Base-by-base conservation (phyloP, 1,140 invertebrate species). In the Drosophila erecta region DNA sequence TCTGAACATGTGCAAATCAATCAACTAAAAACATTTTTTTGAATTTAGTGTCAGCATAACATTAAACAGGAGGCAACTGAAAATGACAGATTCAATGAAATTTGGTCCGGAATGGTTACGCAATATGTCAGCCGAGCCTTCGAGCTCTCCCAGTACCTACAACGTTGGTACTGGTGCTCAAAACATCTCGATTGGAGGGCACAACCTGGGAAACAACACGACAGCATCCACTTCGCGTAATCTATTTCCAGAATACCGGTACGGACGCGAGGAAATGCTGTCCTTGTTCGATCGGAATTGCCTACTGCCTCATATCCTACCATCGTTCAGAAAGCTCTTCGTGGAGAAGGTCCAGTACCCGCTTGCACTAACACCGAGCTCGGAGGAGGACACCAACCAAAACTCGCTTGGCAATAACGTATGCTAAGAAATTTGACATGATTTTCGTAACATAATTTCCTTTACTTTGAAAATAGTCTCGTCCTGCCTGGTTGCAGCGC, bases 191-290 rank as follows among this genome's bases (percentile, higher is more conserved):
- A 59, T 76, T 24, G 67, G 80, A 30, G 15, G 49, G 41, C 76
- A 81, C 54, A 76, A 35, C 51, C 27, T 46, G 38, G 50, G 55
- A 12, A 24, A 50, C 20, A 58, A 51, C 49, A 56, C 46, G 17
- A 60, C 58, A 50, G 27, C 38, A 17, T 44, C 66, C 15, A 33
- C 59, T 37, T 76, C 69, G 12, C 86, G 81, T 20, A 90, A 84
- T 70, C 66, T 79, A 43, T 91, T 92, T 73, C 90, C 92, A 11
- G 91, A 92, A 65, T 92, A 90, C 49, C 89, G 94, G 64, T 98
- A 98, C 80, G 96, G 96, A 30, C 93, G 96, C 75, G 97, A 98
- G 93, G 97, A 98, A 90, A 97, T 98, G 96, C 92, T 98, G 61
- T 96, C 96, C 43, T 90, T 98, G 35, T 97, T 95, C 87, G 95